A percentile compares a stretch with the other conserved stretches of the same genome.
Conservation (phyloP, 2,797 vertebrate genomes). For the Smutsia gigantea region DNA sequence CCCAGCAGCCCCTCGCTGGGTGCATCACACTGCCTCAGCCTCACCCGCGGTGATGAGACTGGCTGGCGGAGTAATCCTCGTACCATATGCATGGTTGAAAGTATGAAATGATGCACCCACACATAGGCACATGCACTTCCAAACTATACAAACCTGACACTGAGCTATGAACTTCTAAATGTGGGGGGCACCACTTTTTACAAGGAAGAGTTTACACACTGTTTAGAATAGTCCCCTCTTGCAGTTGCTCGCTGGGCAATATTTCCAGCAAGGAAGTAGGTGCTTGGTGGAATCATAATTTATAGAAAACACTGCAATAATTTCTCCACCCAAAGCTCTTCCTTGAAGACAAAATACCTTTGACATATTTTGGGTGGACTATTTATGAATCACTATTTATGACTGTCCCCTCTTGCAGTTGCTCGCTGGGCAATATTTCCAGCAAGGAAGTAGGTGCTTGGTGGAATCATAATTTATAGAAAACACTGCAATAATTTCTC, state of each 20-base stretch:
- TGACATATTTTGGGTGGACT: no score
- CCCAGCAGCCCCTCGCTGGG: no score
- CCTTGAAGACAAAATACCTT: neutral
- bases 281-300: neutral
- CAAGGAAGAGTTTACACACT: rapidly evolving
- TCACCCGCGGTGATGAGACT: rapidly evolving
- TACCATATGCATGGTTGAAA: rapidly evolving
- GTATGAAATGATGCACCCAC: rapidly evolving
- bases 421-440: rapidly evolving
- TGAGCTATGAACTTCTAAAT: rapidly evolving
- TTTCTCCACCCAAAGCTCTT: neutral
- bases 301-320: neutral
- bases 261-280: neutral
- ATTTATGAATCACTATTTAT: neutral
- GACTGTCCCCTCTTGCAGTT: rapidly evolving
- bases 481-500: neutral
- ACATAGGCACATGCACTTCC: neutral
- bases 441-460: neutral
- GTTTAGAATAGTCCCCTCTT: rapidly evolving
- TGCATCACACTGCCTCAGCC: rapidly evolving
- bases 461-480: neutral
- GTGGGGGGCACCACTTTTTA: rapidly evolving
- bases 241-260: rapidly evolving
- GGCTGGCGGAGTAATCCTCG: rapidly evolving
- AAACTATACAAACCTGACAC: neutral